Percentiles rank a stretch among this genome's conserved stretches.
Evolutionary conservation across 2,797 vertebrate genomes (phyloP).

Genomic region (Poeciliopsis gracilis): DNA sequence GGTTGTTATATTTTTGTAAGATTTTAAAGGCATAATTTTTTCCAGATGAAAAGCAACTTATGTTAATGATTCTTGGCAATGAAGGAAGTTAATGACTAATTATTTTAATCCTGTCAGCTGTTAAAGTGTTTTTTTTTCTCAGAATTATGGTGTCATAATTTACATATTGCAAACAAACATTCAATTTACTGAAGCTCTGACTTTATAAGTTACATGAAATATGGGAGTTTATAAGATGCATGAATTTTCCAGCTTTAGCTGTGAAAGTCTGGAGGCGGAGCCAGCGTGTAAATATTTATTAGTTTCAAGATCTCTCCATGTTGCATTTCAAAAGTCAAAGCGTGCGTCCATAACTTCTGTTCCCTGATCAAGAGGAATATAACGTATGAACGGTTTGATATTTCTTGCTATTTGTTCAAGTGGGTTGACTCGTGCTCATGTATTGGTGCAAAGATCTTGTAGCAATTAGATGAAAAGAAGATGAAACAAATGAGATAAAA

Average conservation of each 20-base stretch:
- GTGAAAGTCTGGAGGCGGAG: not conserved
- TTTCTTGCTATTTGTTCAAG: not conserved
- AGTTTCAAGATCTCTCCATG: not conserved
- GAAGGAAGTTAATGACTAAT: not conserved
- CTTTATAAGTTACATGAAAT: not conserved
- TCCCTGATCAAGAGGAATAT: not conserved
- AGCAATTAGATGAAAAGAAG: slow-evolving; percentile 17
- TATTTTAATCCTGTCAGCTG: not conserved
- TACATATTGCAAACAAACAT: not conserved
- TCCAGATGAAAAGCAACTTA: not conserved
- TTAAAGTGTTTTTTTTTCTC: not conserved
- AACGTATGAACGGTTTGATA: not conserved
- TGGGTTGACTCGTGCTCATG: not conserved
- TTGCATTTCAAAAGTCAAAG: not conserved
- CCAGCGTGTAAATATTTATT: not conserved
- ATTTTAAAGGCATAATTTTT: no score
- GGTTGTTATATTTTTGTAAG: no score
- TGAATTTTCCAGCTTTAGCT: not conserved
- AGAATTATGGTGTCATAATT: not conserved
- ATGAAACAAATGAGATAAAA: slow-evolving; percentile 26
- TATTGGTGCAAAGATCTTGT: slow-evolving; percentile 1
- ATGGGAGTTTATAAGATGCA: not conserved
- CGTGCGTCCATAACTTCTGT: not conserved
- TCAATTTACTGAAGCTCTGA: not conserved
- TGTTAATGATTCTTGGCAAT: not conserved